phyloP scores from a whole-genome alignment of 1,140 invertebrate genomes.

The Nomia melanderi region DNA sequence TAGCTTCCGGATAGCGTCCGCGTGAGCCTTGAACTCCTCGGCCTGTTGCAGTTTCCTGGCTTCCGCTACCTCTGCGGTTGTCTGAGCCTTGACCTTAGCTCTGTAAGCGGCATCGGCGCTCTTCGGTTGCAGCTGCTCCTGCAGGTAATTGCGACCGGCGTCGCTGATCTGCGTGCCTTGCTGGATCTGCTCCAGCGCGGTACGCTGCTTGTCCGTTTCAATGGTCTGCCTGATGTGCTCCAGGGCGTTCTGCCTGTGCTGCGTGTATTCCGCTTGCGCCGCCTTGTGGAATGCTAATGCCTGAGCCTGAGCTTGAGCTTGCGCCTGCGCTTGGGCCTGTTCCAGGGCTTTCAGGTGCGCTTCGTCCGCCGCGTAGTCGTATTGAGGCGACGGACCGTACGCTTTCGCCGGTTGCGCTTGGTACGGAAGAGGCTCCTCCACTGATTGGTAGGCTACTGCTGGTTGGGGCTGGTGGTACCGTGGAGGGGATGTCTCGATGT shows the following conservation, averaged over 20 bases:
- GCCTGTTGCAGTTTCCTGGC: constrained; percentile 74
- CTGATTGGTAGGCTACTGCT: constrained; percentile 50
- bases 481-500: constrained; percentile 75
- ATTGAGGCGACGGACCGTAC: constrained; percentile 67
- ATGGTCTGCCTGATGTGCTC: constrained; percentile 74
- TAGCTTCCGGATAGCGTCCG: constrained; percentile 76
- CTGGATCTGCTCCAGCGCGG: constrained; percentile 76
- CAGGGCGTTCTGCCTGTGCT: constrained; percentile 73
- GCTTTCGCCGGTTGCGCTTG: constrained; percentile 57
- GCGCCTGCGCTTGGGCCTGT: constrained; percentile 65
- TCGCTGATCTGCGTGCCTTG: constrained; percentile 75
- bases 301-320: constrained; percentile 72
- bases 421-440: constrained; percentile 68
- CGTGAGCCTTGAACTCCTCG: constrained; percentile 76
- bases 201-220: constrained; percentile 73
- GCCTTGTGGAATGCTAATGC: constrained; percentile 77
- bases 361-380: constrained; percentile 71
- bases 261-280: constrained; percentile 73
- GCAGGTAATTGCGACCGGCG: constrained; percentile 73
- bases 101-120: constrained; percentile 73
- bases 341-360: constrained; percentile 52
- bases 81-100: constrained; percentile 74
- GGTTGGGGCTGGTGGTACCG: constrained; percentile 64
- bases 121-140: constrained; percentile 72
- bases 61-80: constrained; percentile 71